Evolutionary conservation across 2,797 vertebrate species (phyloP), one percentile per base, ranked within the genome.

Genomic region (Syndactyla subalaris): DNA sequence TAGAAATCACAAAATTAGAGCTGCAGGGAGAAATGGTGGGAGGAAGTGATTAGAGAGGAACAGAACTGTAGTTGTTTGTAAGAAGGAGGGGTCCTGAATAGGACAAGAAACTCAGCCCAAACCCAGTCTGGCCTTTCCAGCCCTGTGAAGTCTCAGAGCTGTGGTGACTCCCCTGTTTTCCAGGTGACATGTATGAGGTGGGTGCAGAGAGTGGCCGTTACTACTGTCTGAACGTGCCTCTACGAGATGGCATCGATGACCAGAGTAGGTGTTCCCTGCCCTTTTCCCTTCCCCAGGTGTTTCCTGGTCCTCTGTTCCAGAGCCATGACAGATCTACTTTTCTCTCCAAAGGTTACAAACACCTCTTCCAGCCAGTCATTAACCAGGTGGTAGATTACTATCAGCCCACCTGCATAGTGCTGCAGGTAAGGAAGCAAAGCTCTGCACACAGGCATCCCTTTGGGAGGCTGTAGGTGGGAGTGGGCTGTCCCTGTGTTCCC

Each of bases 151-250:
- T 21, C 16, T 34, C 39, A 7, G 87, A 73, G 67, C 52, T 81
- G 26, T 16, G 43, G 61, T 71, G 30, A 9, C 34, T 79, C 27
- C 75, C 4, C 22, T 74, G 59, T 73, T 18, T 32, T 30, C 92
- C 94, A 99, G 99, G 99, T 96, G 99, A 99, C 97, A 99, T 99
- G 99, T 99, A 99, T 32, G 99, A 99, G 96, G 99, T 99, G 4
- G 99, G 99, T 26, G 99, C 99, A 32, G 99, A 99, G 97, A 99
- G 99, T 7, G 99, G 99, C 3, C 98, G 99, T 9, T 99, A 99
- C 94, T 99, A 99, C 97, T 99, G 99, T 89, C 98, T 99, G 77
- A 99, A 99, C 2, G 99, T 99, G 57, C 99, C 99, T 14, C 98
- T 99, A 3, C 97, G 99, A 62, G 99, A 99, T 27, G 99, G 99